Conservation (phyloP, 2,888 invertebrate genomes). For the Eudemis profundana region DNA sequence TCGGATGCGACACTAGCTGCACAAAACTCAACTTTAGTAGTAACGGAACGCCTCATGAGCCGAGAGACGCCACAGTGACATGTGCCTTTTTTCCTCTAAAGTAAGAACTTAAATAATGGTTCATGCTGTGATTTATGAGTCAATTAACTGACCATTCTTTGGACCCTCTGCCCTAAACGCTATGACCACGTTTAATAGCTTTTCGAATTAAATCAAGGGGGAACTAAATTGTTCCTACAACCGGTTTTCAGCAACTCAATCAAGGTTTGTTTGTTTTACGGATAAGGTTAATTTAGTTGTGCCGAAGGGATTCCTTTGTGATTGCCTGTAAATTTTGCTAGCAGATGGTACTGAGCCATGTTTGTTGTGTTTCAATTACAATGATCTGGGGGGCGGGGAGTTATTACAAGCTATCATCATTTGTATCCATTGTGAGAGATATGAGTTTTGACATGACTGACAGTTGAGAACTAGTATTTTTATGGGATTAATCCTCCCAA, state of each 20-base stretch:
- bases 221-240: slow-evolving; percentile 37
- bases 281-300: slow-evolving; percentile 42
- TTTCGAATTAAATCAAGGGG: slow-evolving; percentile 45
- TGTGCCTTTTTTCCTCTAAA: slow-evolving; percentile 3
- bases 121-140: slow-evolving; percentile 47
- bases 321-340: slow-evolving; percentile 32
- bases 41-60: not conserved
- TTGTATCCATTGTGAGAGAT: slow-evolving; percentile 20
- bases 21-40: slow-evolving; percentile 1
- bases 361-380: slow-evolving; percentile 42
- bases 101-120: slow-evolving; percentile 31
- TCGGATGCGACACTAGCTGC: slow-evolving; percentile 48
- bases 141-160: slow-evolving; percentile 50
- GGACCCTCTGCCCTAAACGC: slow-evolving; percentile 30
- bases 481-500: not conserved
- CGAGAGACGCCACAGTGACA: not conserved
- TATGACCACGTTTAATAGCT: slow-evolving; percentile 45
- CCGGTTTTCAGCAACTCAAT: slow-evolving; percentile 46
- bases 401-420: slow-evolving; percentile 13
- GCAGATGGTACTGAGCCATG: slow-evolving; percentile 35
- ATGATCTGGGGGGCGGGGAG: slow-evolving; percentile 25
- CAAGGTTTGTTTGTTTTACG: slow-evolving; percentile 47
- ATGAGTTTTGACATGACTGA: slow-evolving; percentile 15
- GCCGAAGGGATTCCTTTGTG: slow-evolving; percentile 36
- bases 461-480: slow-evolving; percentile 1